Conservation (phyloP, 2,888 invertebrate genomes). For the Polylopha cassiicola region DNA sequence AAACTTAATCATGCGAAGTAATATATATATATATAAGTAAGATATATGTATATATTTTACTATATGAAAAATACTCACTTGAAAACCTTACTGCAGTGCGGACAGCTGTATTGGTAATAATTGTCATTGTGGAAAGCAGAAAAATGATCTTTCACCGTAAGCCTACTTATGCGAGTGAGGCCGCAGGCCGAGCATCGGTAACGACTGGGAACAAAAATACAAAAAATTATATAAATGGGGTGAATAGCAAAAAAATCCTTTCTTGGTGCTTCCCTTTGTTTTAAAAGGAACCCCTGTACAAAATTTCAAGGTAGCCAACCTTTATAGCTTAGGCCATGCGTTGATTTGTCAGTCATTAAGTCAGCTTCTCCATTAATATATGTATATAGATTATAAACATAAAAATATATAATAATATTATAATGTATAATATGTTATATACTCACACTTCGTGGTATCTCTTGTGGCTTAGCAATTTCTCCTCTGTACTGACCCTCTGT, state of each 20-base stretch:
- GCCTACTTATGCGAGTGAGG: constrained; percentile 35
- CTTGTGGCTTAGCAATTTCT: constrained; percentile 43
- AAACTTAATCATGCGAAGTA: too few relatives aligned
- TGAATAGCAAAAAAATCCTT: too few relatives aligned
- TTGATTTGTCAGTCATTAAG: too few relatives aligned
- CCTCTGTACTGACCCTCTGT: constrained; percentile 39
- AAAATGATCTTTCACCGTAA: constrained; percentile 47
- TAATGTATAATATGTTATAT: background rate
- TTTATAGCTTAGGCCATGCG: too few relatives aligned
- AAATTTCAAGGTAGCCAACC: too few relatives aligned
- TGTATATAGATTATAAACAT: too few relatives aligned
- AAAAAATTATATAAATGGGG: too few relatives aligned
- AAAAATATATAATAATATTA: background rate
- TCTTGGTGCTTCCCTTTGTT: too few relatives aligned
- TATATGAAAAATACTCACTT: constrained; percentile 38
- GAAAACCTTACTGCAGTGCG: constrained; percentile 45
- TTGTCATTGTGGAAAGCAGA: constrained; percentile 34
- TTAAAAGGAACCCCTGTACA: too few relatives aligned
- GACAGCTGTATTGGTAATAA: constrained; percentile 34
- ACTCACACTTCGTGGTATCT: constrained; percentile 52
- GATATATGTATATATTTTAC: background rate
- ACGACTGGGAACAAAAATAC: constrained; percentile 37
- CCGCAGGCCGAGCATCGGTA: constrained; percentile 52
- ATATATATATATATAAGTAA: background rate
- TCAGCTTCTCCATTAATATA: too few relatives aligned